Conservation (phyloP, 2,797 vertebrate species). For the Mus caroli region DNA sequence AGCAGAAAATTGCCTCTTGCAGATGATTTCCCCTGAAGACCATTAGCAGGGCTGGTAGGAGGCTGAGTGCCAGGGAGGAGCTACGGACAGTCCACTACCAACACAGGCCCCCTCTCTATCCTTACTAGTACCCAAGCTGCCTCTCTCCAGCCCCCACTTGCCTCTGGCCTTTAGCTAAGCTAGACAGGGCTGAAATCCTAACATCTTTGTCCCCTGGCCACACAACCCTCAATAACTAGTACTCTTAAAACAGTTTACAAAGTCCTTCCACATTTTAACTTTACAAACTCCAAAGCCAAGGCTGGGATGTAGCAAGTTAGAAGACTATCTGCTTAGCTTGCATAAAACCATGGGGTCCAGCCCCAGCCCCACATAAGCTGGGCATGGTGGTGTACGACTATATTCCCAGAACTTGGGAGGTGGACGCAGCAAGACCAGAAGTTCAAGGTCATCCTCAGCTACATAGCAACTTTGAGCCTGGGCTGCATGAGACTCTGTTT, state of each 20-base stretch:
- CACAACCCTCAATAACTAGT: neutral
- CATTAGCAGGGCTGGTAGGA: slow-evolving; percentile 65
- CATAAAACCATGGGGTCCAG: neutral
- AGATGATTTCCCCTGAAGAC: slow-evolving; percentile 78
- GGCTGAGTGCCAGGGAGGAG: neutral
- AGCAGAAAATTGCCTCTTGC: slow-evolving; percentile 81
- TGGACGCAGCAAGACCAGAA: neutral
- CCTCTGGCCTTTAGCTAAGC: neutral
- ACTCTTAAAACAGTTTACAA: neutral
- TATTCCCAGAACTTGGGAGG: neutral
- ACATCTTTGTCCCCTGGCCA: neutral
- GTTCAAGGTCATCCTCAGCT: neutral
- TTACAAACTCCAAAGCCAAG: neutral
- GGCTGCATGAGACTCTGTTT: no score
- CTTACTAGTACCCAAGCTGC: no score
- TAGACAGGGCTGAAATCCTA: neutral
- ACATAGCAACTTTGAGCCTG: neutral
- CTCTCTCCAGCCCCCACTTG: neutral
- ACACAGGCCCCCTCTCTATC: neutral
- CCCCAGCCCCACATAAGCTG: neutral
- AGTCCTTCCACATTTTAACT: neutral
- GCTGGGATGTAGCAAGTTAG: neutral
- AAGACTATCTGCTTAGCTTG: neutral
- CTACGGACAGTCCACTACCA: neutral
- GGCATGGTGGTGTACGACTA: neutral